These are phyloP conservation scores for Indicator indicator DNA, from an alignment of 2,113 vertebrate genomes.

Conservation along the genomic window DNA sequence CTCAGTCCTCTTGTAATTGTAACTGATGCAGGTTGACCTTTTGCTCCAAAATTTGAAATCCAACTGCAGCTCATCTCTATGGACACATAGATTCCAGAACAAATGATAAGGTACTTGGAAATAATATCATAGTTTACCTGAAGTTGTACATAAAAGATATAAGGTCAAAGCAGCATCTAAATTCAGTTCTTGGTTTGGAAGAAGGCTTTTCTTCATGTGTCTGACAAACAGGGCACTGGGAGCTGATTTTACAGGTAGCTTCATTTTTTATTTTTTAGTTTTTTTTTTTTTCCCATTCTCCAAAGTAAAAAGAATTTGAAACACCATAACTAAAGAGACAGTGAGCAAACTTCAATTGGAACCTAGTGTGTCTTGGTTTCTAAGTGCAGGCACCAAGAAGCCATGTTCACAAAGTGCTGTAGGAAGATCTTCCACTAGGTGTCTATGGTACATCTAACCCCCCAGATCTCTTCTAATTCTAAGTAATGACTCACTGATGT, in stretches of 20 bases:
- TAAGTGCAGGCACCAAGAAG: not conserved
- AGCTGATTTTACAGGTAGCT: not conserved
- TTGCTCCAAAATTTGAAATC: constrained; percentile 28
- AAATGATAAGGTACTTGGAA: constrained; percentile 21
- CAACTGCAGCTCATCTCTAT: not conserved
- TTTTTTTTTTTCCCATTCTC: not conserved
- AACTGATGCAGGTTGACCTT: constrained; percentile 34
- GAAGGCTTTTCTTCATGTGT: not conserved
- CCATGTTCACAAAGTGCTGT: not conserved
- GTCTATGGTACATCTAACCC: not conserved
- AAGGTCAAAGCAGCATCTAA: constrained; percentile 42
- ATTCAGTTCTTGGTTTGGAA: not conserved
- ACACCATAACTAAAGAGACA: not conserved
- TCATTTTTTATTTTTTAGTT: too few relatives aligned
- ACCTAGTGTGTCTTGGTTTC: not conserved
- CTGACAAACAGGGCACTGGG: not conserved
- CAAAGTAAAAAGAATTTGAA: not conserved
- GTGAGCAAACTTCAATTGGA: not conserved
- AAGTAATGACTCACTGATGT: not conserved
- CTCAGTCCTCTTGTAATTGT: not conserved
- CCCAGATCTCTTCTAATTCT: not conserved
- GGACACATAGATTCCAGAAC: not conserved
- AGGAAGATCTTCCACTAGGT: not conserved
- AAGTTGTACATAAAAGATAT: not conserved
- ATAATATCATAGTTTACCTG: constrained; percentile 21